These are phyloP conservation scores for Marmota flaviventris DNA, from an alignment of 2,113 vertebrate species.

Conservation along the genomic window DNA sequence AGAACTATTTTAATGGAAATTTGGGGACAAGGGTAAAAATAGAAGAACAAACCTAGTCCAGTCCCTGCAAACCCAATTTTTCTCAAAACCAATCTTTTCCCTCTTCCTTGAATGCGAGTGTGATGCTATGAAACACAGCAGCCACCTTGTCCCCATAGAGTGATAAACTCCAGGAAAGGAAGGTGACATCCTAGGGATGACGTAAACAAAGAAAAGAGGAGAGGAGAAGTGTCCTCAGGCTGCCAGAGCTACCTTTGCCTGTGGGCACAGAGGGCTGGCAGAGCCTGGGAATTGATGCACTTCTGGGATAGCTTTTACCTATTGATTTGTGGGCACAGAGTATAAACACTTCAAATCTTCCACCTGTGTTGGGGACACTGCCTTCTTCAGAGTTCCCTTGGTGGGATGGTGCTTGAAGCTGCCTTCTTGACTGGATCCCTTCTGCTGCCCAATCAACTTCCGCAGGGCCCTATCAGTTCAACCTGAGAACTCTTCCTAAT, in stretches of 20 bases:
- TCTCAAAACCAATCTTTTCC: not conserved
- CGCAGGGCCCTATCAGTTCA: not conserved
- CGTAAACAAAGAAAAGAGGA: not conserved
- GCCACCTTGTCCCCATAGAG: not conserved
- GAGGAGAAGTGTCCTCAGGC: not conserved
- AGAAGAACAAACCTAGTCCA: not conserved
- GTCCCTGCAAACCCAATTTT: not conserved
- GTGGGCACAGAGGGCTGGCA: not conserved
- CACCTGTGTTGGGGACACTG: not conserved
- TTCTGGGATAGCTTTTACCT: not conserved
- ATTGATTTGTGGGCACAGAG: not conserved
- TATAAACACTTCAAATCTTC: not conserved
- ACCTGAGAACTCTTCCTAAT: not conserved
- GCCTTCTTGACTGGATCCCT: not conserved
- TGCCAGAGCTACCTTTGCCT: not conserved
- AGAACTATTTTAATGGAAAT: slow-evolving; percentile 21
- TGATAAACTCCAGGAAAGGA: not conserved
- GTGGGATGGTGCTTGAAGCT: not conserved
- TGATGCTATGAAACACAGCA: not conserved
- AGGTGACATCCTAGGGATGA: not conserved
- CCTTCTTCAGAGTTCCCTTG: not conserved
- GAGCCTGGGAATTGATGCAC: no score
- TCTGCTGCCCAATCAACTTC: not conserved
- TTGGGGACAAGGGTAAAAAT: slow-evolving; percentile 50
- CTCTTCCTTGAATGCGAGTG: not conserved